A percentile compares a stretch with the other conserved stretches of the same genome.
Conservation (phyloP, 1,140 invertebrate species). For the Zaprionus gabonicus region DNA sequence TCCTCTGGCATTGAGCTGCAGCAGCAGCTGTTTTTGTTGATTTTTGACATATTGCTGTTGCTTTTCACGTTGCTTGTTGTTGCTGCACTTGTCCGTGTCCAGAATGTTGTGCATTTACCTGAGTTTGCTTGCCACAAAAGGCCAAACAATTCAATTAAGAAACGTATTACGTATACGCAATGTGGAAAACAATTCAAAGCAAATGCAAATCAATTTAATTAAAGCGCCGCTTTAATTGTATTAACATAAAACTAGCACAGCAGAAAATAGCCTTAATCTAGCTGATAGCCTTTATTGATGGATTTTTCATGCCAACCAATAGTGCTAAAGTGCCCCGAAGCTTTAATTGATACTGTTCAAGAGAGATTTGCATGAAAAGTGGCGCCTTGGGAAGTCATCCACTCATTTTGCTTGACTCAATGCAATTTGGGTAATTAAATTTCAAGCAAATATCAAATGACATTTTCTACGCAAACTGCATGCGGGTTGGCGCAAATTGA, state of each 20-base stretch:
- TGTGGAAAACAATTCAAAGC: conserved; percentile 71
- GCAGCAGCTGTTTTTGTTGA: conserved; percentile 35
- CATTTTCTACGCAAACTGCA: conserved; percentile 37
- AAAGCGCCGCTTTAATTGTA: conserved; percentile 54
- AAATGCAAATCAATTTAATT: conserved; percentile 73
- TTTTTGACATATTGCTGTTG: conserved; percentile 41
- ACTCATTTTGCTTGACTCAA: conserved; percentile 32
- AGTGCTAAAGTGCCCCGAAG: background rate
- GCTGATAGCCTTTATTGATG: conserved; percentile 36
- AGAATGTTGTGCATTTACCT: conserved; percentile 31
- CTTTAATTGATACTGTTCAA: background rate
- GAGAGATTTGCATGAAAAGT: background rate
- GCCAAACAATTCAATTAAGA: conserved; percentile 72
- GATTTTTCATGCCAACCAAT: conserved; percentile 11
- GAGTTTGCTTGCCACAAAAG: conserved; percentile 40
- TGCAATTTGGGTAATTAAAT: conserved; percentile 78
- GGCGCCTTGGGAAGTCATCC: background rate
- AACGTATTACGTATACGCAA: conserved; percentile 51
- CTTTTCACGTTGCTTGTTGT: conserved; percentile 34
- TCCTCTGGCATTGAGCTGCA: conserved; percentile 6
- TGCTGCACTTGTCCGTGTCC: conserved; percentile 16
- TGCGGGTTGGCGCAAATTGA: conserved; percentile 58
- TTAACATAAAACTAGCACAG: background rate
- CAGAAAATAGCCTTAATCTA: conserved; percentile 42
- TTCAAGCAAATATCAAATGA: conserved; percentile 71